Base-by-base conservation (phyloP, 2,113 vertebrate species). In the Ovibos moschatus region DNA sequence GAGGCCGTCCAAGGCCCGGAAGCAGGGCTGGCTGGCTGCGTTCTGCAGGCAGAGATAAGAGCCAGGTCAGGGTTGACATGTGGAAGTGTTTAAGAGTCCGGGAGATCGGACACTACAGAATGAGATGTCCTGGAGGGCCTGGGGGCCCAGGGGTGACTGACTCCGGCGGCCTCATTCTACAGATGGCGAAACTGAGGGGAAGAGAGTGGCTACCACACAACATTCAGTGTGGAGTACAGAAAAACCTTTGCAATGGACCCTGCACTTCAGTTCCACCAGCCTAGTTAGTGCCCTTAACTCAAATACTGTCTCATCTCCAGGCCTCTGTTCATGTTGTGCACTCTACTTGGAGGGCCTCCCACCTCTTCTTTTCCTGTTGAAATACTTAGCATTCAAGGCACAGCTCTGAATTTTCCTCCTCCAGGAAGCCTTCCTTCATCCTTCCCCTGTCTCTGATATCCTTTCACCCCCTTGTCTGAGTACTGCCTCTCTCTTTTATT, bases 21-120 rank as follows among this genome's bases (percentile, higher is more conserved):
- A 97, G 89, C 82, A 53, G 78, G 87, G 60, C 60, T 87, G 90
- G 43, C 89, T 60, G 33, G 91, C 87, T 36, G 36, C 0, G 0
- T 58, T 74, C 67, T 96, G 83, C 36, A 88, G 94, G 86, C 86
- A 25, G 10, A 97, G 88, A 93, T 97, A 97, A 95, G 79, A 87
- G 93, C 71, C n/a, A 64, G 97, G 93, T 97, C 97, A 95, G 93
- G 91, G 94, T 89, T 95, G 97, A 97, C 98, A 97, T 94, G 95
- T 97, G 97, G 94, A 97, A 97, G 89, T 43, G 7, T 64, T 98
- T 97, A 97, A 95, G 79, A 82, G 60, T 83, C 91, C 5, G 33
- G 78, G 95, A 57, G 88, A 30, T 21, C 47, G 96, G 91, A 83
- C 30, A 15, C 62, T 93, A 23, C 30, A 76, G 88, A 91, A 78